phyloP scores from a whole-genome alignment of 2,888 invertebrate genomes.

The Hyalella azteca region DNA sequence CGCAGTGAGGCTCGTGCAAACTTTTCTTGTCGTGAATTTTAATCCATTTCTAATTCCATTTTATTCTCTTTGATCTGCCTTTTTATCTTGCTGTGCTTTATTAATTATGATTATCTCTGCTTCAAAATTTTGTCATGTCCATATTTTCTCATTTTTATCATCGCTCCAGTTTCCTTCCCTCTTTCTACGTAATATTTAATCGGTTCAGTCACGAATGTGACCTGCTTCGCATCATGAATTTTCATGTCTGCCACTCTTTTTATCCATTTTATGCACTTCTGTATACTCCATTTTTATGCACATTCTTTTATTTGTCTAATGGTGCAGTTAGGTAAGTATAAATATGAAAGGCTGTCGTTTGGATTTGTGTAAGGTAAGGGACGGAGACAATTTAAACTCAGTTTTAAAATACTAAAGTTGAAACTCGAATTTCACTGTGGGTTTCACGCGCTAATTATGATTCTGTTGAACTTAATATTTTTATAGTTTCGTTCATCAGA shows the following conservation, averaged over 20 bases:
- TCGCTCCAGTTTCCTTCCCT: conserved; percentile 33
- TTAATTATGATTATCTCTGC: conserved; percentile 45
- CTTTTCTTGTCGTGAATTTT: conserved; percentile 43
- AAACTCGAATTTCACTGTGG: no score
- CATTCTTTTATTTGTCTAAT: conserved; percentile 25
- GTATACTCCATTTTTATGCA: conserved; percentile 24
- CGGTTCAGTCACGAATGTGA: conserved; percentile 50
- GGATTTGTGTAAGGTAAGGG: conserved; percentile 1
- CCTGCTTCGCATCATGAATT: conserved; percentile 58
- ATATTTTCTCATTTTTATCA: conserved; percentile 52
- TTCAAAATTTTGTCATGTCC: conserved; percentile 58
- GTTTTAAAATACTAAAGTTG: no score
- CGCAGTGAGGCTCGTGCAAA: conserved; percentile 7
- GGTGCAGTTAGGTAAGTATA: conserved; percentile 1
- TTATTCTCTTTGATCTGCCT: conserved; percentile 53
- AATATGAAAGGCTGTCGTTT: background rate
- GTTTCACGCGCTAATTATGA: no score
- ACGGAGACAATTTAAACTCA: no score
- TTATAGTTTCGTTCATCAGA: no score
- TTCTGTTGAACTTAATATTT: no score
- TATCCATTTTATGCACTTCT: conserved; percentile 37
- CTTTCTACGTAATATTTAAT: conserved; percentile 11
- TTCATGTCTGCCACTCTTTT: conserved; percentile 36
- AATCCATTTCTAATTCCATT: conserved; percentile 47
- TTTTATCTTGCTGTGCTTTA: conserved; percentile 49